Conservation (phyloP, 2,797 vertebrate species). For the Calcarius lapponicus region DNA sequence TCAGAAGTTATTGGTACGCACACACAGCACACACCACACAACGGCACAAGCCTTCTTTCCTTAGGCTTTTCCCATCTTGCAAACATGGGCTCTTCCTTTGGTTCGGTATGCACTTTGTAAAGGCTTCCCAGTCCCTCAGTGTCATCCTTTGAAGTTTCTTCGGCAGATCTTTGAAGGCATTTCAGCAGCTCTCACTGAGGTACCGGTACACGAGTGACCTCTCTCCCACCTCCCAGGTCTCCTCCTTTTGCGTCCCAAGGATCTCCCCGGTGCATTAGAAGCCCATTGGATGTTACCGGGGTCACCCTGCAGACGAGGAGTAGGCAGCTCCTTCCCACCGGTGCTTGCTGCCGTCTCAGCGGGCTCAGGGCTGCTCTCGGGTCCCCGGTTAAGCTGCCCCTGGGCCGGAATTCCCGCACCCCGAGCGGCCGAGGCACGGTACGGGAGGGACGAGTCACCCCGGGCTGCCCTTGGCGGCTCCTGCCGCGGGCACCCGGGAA, state of each 20-base stretch:
- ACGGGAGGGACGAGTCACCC: neutral
- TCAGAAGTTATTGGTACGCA: neutral
- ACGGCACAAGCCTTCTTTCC: neutral
- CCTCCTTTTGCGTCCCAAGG: neutral
- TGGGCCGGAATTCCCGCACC: neutral
- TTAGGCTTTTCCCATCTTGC: neutral
- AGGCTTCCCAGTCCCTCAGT: neutral
- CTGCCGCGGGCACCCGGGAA: neutral
- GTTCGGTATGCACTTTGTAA: neutral
- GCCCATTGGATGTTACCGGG: neutral
- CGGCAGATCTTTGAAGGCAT: rapidly evolving
- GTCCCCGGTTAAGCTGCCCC: neutral
- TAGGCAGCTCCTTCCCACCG: neutral
- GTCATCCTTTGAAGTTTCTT: neutral
- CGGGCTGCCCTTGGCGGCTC: neutral
- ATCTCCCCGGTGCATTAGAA: neutral
- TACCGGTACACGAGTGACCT: rapidly evolving
- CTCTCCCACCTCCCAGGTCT: neutral
- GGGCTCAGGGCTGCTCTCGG: neutral
- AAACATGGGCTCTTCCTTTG: neutral
- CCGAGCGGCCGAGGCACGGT: neutral
- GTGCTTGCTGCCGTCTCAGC: neutral
- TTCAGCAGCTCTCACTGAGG: neutral
- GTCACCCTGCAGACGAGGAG: neutral
- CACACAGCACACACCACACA: neutral